Conservation (phyloP, 2,797 vertebrate genomes). For the Parauchenoglanis ngamensis region DNA sequence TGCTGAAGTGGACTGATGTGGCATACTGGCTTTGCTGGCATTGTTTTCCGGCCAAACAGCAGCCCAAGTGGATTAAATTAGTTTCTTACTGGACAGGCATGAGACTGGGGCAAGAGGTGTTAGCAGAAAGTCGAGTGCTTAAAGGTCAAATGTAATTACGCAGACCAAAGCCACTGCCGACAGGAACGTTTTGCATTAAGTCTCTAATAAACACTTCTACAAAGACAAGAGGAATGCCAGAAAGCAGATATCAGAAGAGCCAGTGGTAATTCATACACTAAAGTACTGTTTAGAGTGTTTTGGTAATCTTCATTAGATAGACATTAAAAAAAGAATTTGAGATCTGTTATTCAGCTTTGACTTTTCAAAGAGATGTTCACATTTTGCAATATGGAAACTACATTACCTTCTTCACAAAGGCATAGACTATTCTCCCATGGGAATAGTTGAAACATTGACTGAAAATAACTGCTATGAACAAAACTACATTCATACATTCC, state of each 20-base stretch:
- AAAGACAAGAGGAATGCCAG: constrained; percentile 15
- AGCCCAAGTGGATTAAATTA: constrained; percentile 61
- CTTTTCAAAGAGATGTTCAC: background rate
- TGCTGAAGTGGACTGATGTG: constrained; percentile 61
- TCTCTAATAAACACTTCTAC: constrained; percentile 44
- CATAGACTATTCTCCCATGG: background rate
- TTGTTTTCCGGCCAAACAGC: constrained; percentile 57
- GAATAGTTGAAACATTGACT: background rate
- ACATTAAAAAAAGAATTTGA: background rate
- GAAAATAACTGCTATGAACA: background rate
- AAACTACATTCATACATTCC: background rate
- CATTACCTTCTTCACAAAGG: background rate
- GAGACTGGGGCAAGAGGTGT: constrained; percentile 54
- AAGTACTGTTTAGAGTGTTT: background rate
- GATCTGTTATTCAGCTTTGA: background rate
- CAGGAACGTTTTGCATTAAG: constrained; percentile 57
- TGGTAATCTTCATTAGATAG: background rate
- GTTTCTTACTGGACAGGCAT: constrained; percentile 55
- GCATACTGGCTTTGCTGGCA: constrained; percentile 48
- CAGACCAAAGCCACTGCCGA: constrained; percentile 58
- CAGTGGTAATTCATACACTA: background rate
- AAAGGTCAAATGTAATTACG: constrained; percentile 73
- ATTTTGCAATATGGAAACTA: background rate
- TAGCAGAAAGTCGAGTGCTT: constrained; percentile 65
- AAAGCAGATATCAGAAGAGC: constrained; percentile 8